Base-by-base conservation (phyloP, 2,888 invertebrate genomes). In the Pelosia muscerda region DNA sequence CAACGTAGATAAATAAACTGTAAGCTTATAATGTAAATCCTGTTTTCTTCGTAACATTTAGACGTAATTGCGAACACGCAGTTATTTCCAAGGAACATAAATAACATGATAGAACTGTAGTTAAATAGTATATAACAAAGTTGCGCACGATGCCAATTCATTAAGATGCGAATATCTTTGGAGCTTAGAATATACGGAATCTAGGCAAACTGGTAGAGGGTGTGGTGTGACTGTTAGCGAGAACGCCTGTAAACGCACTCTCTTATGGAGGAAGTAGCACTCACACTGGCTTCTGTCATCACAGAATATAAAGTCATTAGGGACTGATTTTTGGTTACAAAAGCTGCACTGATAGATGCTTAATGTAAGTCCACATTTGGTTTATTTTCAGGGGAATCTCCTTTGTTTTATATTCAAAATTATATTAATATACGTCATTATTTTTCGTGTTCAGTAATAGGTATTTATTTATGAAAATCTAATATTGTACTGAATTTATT, bases 131-230 rank as follows among this genome's bases (percentile, higher is more conserved):
- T 66, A 63, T 57, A 58, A 76, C 82, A 73, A 73, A 75, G 57
- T 80, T 66, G 75, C 49, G 67, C 28, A 49, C 61, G 73, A 70
- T 81, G 80, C 82, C 80, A 81, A 79, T 74, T 77, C 74, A 73
- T 80, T 77, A 76, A 63, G 63, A 66, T 64, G 54, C 56, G 61
- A 68, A 59, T 66, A 61, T 69, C 25, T 69, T 69, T 65, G 3
- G 55, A 69, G 55, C 64, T 66, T 66, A 55, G 61, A 69, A 65
- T 66, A 69, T 49, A 58, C 63, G 53, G 59, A 81, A 81, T 78
- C 80, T 71, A 72, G 64, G 73, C 74, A 61, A 79, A 73, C 72
- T 71, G 58, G 66, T 42, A 56, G 49, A 34, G 72, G 53, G 64
- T 58, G 28, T 0, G 74, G 73, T 72, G 0, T 9, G 0, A 9